Conservation (phyloP, 1,140 invertebrate genomes). For the Drosophila lacteicornis region DNA sequence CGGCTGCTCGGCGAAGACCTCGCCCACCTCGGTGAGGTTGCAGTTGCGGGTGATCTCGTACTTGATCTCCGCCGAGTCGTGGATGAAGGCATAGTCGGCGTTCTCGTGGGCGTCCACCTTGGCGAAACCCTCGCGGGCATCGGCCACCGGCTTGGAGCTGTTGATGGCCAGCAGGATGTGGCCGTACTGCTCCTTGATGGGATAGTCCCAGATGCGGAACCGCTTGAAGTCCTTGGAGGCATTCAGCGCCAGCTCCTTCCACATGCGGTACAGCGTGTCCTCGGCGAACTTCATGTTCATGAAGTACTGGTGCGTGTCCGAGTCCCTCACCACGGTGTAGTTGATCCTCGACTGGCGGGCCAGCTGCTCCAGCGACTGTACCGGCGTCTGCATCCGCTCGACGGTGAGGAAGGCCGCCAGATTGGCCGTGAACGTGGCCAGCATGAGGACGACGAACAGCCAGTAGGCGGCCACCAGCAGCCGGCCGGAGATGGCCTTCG, state of each 20-base stretch:
- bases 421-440: conserved; percentile 98
- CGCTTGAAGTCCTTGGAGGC: conserved; percentile 87
- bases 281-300: conserved; percentile 96
- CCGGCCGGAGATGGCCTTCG: conserved; percentile 93
- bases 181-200: conserved; percentile 95
- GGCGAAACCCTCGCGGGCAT: conserved; percentile 90
- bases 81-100: conserved; percentile 95
- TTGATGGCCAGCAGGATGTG: conserved; percentile 94
- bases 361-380: conserved; percentile 94
- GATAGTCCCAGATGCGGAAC: conserved; percentile 95
- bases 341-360: conserved; percentile 95
- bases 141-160: conserved; percentile 89
- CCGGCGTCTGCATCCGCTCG: conserved; percentile 96
- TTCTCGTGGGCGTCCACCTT: conserved; percentile 91
- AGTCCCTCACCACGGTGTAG: conserved; percentile 94
- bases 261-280: conserved; percentile 94
- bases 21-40: conserved; percentile 94
- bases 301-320: conserved; percentile 93
- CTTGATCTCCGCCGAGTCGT: conserved; percentile 93
- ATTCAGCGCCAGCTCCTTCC: conserved; percentile 95
- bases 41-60: conserved; percentile 94
- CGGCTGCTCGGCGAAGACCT: conserved; percentile 94
- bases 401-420: conserved; percentile 98
- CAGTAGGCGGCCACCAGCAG: conserved; percentile 96
- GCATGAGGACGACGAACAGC: conserved; percentile 96